Base-by-base conservation (phyloP, 1,140 invertebrate genomes). In the Lysiphlebus fabarum region DNA sequence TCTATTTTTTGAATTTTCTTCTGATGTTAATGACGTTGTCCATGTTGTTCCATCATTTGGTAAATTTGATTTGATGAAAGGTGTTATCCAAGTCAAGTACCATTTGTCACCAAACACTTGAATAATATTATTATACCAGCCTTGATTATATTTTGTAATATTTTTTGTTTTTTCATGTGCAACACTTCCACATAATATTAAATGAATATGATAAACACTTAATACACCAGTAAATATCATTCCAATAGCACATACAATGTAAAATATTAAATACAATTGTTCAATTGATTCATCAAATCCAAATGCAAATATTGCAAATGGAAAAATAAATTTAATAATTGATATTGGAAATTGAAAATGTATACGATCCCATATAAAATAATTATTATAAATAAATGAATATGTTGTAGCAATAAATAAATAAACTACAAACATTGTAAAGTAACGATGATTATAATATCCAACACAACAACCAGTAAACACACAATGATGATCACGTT, bases 401-500 rank as follows among this genome's bases (percentile, higher is more conserved):
- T 92, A 91, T 0, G 84, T 53, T 53, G 88, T 86, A 2, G 85
- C 85, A 12, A 91, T 67, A 63, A 88, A 87, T 53, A 96, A 78
- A 73, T 95, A 90, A 7, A 93, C 72, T 17, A 93, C 79, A 70
- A 95, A 92, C 67, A 88, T 85, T 3, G 93, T 79, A 70, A 96
- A 98, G 73, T 91, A 96, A 68, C 94, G 82, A 67, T 92, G 88
- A 77, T 98, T 98, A 57, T 84, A 83, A 71, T 95, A 90, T 1
- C 95, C 95, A 17, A 98, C 82, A 77, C 95, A 98, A 70, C 88
- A 91, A 10, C 88, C 89, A 12, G 90, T 88, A 74, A 97, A 98
- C 40, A 89, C 87, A 71, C 95, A 98, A 72, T 99, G 95, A 76
- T 98, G 95, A 74, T 98, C 95, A 65, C 94, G 83, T 73, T 95